Percentiles rank a stretch among this genome's conserved stretches.
These are phyloP conservation scores for Trogon surrucura DNA, from an alignment of 2,113 vertebrate species.

Conservation along the genomic window DNA sequence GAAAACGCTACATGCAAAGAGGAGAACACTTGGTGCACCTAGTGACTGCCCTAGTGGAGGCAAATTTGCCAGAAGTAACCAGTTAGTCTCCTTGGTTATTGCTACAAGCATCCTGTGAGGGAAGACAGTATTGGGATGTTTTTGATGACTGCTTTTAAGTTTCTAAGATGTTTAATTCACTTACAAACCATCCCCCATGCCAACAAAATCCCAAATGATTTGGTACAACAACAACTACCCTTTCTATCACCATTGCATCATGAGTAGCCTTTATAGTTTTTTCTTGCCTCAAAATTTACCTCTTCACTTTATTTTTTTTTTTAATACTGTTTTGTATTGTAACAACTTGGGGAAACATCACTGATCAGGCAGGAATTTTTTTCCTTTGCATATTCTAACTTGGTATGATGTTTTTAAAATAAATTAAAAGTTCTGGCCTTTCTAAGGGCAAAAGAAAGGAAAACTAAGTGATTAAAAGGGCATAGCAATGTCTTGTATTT, in stretches of 20 bases:
- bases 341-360: not conserved
- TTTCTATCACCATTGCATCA: not conserved
- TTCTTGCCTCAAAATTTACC: not conserved
- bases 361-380: not conserved
- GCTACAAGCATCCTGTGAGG: not conserved
- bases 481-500: not conserved
- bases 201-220: accelerated
- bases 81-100: not conserved
- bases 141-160: not conserved
- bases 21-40: not conserved
- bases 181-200: not conserved
- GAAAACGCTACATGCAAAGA: not conserved
- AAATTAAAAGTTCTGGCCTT: not conserved
- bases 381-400: not conserved
- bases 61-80: not conserved
- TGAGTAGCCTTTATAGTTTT: not conserved
- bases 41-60: not conserved
- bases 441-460: not conserved
- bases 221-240: not conserved
- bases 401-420: not conserved
- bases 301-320: not conserved
- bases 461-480: not conserved
- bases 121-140: not conserved
- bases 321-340: not conserved
- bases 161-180: not conserved